A percentile compares a stretch with the other conserved stretches of the same genome.
These are phyloP conservation scores for Hypena proboscidalis DNA, from an alignment of 2,888 invertebrate genomes.

Conservation along the genomic window DNA sequence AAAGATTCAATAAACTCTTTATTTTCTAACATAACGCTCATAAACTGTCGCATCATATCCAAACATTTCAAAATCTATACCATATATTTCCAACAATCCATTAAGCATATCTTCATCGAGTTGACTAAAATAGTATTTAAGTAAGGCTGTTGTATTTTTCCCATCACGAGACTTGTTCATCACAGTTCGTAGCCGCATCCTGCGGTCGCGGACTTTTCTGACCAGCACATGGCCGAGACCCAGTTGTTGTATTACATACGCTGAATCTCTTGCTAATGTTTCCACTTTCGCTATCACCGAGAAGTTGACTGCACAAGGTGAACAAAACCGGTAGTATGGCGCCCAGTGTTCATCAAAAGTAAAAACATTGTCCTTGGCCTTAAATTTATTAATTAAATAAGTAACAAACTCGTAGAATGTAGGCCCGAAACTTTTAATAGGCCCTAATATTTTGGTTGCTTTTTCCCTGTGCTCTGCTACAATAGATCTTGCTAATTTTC, in stretches of 20 bases:
- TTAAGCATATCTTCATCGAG: conserved; percentile 82
- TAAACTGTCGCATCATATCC: conserved; percentile 86
- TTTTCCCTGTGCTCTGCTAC: conserved; percentile 85
- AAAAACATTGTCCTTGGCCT: conserved; percentile 68
- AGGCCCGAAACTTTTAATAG: conserved; percentile 79
- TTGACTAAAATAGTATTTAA: conserved; percentile 84
- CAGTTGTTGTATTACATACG: conserved; percentile 85
- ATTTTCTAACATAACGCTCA: conserved; percentile 78
- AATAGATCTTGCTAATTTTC: conserved; percentile 88
- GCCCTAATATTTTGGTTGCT: conserved; percentile 60
- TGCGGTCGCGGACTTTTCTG: conserved; percentile 75
- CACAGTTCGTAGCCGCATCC: conserved; percentile 80
- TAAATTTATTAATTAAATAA: conserved; percentile 87
- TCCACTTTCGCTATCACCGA: conserved; percentile 88
- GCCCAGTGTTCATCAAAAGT: conserved; percentile 88
- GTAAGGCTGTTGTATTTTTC: conserved; percentile 70
- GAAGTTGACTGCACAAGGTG: conserved; percentile 88
- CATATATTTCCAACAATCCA: conserved; percentile 86
- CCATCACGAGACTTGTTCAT: conserved; percentile 84
- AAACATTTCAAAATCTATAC: conserved; percentile 89
- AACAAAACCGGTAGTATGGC: conserved; percentile 87
- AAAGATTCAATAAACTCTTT: conserved; percentile 51
- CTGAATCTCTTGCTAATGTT: conserved; percentile 85
- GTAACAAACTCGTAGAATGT: conserved; percentile 90
- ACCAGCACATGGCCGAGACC: conserved; percentile 83